These are phyloP conservation scores for Vimba vimba DNA, from an alignment of 2,113 vertebrate genomes.

Conservation along the genomic window DNA sequence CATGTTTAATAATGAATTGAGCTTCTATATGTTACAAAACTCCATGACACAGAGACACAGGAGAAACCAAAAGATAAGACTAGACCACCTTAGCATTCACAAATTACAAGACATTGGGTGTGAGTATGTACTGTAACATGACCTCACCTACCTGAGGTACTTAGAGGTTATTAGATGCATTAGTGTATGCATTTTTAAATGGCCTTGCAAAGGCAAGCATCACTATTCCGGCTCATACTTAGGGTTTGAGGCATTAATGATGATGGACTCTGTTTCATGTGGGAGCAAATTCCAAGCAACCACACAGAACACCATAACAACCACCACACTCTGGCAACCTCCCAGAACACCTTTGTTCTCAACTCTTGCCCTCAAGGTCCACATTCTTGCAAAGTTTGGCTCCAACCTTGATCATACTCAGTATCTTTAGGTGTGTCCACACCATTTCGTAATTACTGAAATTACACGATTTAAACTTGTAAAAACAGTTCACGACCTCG, in stretches of 20 bases:
- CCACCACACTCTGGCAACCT: neutral
- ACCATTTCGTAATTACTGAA: no score
- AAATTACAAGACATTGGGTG: constrained; percentile 54
- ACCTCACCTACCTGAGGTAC: constrained; percentile 48
- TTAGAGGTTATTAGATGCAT: constrained; percentile 23
- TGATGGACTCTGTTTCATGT: neutral
- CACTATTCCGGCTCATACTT: neutral
- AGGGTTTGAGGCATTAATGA: neutral
- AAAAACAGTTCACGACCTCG: no score
- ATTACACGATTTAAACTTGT: no score
- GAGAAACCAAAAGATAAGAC: constrained; percentile 65
- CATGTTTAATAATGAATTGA: constrained; percentile 70
- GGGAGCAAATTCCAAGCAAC: neutral
- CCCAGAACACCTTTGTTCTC: neutral
- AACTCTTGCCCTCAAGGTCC: no score
- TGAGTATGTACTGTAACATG: constrained; percentile 3
- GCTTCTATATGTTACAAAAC: constrained; percentile 60
- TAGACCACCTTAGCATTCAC: constrained; percentile 56
- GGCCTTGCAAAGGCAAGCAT: neutral
- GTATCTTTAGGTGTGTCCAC: no score
- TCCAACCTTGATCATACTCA: no score
- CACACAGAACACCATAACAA: neutral
- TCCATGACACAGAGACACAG: constrained; percentile 64
- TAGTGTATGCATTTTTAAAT: constrained; percentile 4
- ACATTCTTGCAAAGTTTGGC: no score